Evolutionary conservation across 1,140 invertebrate genomes (phyloP).

Genomic region (Idris sp.): DNA sequence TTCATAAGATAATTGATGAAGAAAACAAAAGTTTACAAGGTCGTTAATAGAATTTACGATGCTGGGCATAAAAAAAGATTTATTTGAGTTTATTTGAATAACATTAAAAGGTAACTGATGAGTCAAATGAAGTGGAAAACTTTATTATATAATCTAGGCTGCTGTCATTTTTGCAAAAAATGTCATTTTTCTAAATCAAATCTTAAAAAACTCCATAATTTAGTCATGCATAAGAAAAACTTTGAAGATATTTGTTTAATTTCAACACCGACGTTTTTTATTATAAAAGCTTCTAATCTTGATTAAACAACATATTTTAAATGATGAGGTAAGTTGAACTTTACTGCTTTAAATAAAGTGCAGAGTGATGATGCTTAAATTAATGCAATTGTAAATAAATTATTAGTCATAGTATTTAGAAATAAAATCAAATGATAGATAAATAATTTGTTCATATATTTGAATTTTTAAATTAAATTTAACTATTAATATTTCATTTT

Average conservation of each 20-base stretch:
- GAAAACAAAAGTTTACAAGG: not conserved
- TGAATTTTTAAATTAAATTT: too few relatives aligned
- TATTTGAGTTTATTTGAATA: conserved; percentile 20
- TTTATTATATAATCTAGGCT: not conserved
- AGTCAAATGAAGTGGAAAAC: conserved; percentile 37
- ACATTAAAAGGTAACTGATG: conserved; percentile 12
- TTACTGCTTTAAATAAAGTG: too few relatives aligned
- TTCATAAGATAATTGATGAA: not conserved
- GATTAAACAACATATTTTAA: too few relatives aligned
- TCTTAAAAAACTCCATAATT: not conserved
- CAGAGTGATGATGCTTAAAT: too few relatives aligned
- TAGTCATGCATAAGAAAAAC: not conserved
- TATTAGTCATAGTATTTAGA: too few relatives aligned
- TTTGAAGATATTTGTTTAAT: not conserved
- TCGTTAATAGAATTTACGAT: conserved; percentile 7
- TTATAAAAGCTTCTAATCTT: too few relatives aligned
- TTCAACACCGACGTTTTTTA: too few relatives aligned
- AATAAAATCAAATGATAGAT: too few relatives aligned
- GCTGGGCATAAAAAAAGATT: conserved; percentile 12
- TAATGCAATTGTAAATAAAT: too few relatives aligned
- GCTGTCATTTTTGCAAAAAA: not conserved
- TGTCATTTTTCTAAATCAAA: not conserved
- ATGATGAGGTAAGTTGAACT: too few relatives aligned
- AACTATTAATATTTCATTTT: too few relatives aligned
- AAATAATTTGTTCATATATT: too few relatives aligned